phyloP scores from a whole-genome alignment of 2,113 vertebrate species.

The Oncorhynchus mykiss region DNA sequence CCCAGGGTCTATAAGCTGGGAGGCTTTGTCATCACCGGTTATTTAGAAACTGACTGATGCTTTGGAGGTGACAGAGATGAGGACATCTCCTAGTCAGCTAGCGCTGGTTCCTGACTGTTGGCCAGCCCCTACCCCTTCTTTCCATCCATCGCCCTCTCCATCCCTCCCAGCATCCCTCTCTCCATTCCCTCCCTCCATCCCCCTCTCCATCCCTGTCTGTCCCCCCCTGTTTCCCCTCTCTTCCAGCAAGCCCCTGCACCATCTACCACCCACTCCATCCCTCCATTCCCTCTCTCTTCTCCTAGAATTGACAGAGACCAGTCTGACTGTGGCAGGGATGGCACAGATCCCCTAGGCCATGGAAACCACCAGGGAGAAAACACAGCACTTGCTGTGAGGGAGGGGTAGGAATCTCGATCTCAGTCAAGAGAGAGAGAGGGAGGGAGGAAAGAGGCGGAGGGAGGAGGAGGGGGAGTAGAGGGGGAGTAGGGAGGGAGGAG shows the following conservation, averaged over 20 bases:
- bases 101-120: constrained; percentile 38
- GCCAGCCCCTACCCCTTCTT: constrained; percentile 39
- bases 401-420: constrained; percentile 30
- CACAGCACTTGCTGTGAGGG: constrained; percentile 38
- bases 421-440: constrained; percentile 64
- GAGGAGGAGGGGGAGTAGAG: too few species aligned
- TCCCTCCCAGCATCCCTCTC: constrained; percentile 17
- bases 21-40: constrained; percentile 63
- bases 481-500: not conserved
- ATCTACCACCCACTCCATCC: too few species aligned
- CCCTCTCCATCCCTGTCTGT: too few species aligned
- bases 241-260: too few species aligned
- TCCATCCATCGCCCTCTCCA: constrained; percentile 35
- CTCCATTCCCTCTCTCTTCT: too few species aligned
- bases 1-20: too few species aligned
- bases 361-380: constrained; percentile 30
- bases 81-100: constrained; percentile 65
- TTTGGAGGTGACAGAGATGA: constrained; percentile 64
- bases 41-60: constrained; percentile 69
- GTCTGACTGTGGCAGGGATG: too few species aligned
- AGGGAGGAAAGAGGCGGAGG: too few species aligned
- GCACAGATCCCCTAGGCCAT: too few species aligned
- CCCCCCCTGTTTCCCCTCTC: too few species aligned
- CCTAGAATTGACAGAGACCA: too few species aligned
- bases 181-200: constrained; percentile 26